Evolutionary conservation across 2,113 vertebrate species (phyloP).

Genomic region (Onychostoma macrolepis): DNA sequence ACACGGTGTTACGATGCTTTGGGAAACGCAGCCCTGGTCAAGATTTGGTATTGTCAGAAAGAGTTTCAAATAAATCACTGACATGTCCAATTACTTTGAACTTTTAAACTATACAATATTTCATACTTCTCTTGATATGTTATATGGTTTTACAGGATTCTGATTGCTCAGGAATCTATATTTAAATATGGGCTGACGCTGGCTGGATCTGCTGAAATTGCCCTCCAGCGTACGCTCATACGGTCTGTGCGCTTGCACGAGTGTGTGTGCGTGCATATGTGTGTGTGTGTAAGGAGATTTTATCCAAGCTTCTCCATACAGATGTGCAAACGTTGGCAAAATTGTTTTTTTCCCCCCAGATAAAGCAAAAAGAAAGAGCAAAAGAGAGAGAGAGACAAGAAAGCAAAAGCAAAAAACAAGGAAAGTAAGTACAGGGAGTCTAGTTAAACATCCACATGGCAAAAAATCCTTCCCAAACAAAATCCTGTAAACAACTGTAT

Average conservation of each 20-base stretch:
- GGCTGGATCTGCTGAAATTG: slow-evolving; percentile 26
- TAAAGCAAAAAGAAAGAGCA: background rate
- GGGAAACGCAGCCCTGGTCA: background rate
- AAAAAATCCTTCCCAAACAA: background rate
- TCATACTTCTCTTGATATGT: background rate
- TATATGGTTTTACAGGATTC: background rate
- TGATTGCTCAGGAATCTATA: slow-evolving; percentile 25
- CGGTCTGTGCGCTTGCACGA: background rate
- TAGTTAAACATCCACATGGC: background rate
- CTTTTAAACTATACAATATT: background rate
- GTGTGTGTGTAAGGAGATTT: slow-evolving; percentile 29
- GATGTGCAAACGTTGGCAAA: slow-evolving; percentile 44
- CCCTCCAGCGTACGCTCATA: background rate
- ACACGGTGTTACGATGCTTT: too few relatives aligned
- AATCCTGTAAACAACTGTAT: background rate
- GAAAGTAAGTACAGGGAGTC: background rate
- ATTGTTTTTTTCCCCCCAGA: slow-evolving; percentile 12
- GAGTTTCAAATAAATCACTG: background rate
- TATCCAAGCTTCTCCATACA: slow-evolving; percentile 34
- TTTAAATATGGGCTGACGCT: slow-evolving; percentile 35
- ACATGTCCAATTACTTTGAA: background rate
- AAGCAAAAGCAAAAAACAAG: background rate
- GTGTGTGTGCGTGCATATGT: slow-evolving; percentile 22
- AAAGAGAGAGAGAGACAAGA: background rate
- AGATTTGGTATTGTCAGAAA: background rate